Conservation (phyloP, 2,797 vertebrate species). For the Falco columbarius region DNA sequence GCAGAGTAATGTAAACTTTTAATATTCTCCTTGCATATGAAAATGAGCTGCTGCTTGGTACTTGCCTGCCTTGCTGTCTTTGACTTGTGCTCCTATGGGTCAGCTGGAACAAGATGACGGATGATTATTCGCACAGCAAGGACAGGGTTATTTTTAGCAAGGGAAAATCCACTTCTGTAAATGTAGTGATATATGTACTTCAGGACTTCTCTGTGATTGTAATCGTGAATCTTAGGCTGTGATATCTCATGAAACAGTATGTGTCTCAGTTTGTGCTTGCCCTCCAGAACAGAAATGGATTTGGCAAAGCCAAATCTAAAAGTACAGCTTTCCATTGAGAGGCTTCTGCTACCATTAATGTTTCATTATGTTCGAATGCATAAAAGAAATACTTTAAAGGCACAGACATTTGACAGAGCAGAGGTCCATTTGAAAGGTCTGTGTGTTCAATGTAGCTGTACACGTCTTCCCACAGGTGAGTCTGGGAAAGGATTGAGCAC, state of each 20-base stretch:
- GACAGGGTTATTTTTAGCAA: constrained; percentile 6
- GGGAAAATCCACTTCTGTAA: not conserved
- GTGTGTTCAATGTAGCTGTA: not conserved
- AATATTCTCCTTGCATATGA: not conserved
- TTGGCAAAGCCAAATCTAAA: not conserved
- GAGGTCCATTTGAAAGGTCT: not conserved
- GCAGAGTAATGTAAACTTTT: not conserved
- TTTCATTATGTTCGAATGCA: not conserved
- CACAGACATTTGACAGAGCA: not conserved
- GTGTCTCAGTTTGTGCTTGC: not conserved
- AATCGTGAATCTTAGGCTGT: not conserved
- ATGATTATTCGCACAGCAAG: not conserved
- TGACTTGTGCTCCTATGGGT: not conserved
- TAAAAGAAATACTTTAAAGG: not conserved
- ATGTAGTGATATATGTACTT: not conserved
- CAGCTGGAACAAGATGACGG: not conserved
- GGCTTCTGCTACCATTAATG: not conserved
- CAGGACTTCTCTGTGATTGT: not conserved
- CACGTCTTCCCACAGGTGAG: constrained; percentile 54
- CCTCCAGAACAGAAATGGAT: not conserved
- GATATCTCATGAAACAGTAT: not conserved
- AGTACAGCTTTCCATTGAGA: not conserved
- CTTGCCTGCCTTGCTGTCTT: not conserved
- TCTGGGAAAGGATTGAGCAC: constrained; percentile 60
- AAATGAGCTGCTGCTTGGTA: not conserved